Percentiles rank a stretch among this genome's conserved stretches.
Conservation (phyloP, 2,113 vertebrate species). For the Epinephelus lanceolatus region DNA sequence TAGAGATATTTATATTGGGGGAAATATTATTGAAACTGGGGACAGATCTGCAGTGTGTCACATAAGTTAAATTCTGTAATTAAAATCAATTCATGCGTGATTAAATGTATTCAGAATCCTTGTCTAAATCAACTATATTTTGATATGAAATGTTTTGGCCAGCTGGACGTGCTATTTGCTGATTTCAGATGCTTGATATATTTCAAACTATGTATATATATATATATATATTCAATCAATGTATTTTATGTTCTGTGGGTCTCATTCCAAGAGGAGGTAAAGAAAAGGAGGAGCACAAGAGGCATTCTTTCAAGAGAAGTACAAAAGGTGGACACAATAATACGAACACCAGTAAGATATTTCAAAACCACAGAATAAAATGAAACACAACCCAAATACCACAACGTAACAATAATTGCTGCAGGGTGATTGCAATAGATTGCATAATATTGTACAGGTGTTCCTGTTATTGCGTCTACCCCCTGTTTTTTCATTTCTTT, state of each 20-base stretch:
- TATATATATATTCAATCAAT: constrained; percentile 51
- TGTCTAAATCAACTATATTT: constrained; percentile 74
- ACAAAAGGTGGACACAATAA: constrained; percentile 43
- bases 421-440: constrained; percentile 2
- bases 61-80: constrained; percentile 77
- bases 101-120: constrained; percentile 74
- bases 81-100: constrained; percentile 74
- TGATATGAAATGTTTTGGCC: constrained; percentile 69
- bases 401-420: constrained; percentile 1
- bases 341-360: constrained; percentile 21
- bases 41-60: constrained; percentile 57
- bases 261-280: constrained; percentile 11
- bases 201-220: constrained; percentile 51
- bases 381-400: constrained; percentile 11
- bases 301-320: constrained; percentile 14
- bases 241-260: constrained; percentile 57
- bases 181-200: constrained; percentile 54
- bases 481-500: constrained; percentile 51
- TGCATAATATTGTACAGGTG: constrained; percentile 38
- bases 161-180: constrained; percentile 53
- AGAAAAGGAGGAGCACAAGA: constrained; percentile 39
- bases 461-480: constrained; percentile 48
- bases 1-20: constrained; percentile 76
- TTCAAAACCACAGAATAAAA: constrained; percentile 13
- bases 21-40: constrained; percentile 52